These are phyloP conservation scores for Acrocephalus arundinaceus DNA, from an alignment of 2,113 vertebrate genomes.

Conservation along the genomic window DNA sequence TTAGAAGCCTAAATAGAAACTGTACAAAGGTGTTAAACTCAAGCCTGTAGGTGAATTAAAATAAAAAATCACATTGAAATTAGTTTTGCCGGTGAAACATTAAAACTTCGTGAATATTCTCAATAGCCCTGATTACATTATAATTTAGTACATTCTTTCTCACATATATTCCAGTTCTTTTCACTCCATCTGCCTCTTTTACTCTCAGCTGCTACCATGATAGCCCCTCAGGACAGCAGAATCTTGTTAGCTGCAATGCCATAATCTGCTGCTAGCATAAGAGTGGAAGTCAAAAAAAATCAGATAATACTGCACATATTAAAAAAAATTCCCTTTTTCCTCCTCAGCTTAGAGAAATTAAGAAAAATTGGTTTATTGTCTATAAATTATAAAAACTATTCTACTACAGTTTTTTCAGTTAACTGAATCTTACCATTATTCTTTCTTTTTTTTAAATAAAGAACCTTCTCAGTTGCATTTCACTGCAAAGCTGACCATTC, in stretches of 20 bases:
- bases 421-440: background rate
- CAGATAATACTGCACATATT: background rate
- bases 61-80: background rate
- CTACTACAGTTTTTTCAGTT: background rate
- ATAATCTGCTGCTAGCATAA: background rate
- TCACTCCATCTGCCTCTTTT: background rate
- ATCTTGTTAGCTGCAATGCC: constrained; percentile 3
- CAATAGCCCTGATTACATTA: background rate
- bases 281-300: background rate
- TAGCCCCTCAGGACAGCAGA: constrained; percentile 13
- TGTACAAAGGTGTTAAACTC: background rate
- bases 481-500: background rate
- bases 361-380: background rate
- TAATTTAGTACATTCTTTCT: constrained; percentile 21
- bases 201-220: background rate
- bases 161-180: constrained; percentile 8
- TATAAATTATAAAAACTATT: background rate
- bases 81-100: background rate
- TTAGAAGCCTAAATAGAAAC: background rate
- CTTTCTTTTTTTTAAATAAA: background rate
- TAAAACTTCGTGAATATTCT: constrained; percentile 4
- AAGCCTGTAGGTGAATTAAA: constrained; percentile 10
- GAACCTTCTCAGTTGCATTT: background rate
- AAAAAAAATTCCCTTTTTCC: background rate
- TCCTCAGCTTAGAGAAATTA: background rate